phyloP scores from a whole-genome alignment of 2,113 vertebrate species.

The Eulemur rufifrons region DNA sequence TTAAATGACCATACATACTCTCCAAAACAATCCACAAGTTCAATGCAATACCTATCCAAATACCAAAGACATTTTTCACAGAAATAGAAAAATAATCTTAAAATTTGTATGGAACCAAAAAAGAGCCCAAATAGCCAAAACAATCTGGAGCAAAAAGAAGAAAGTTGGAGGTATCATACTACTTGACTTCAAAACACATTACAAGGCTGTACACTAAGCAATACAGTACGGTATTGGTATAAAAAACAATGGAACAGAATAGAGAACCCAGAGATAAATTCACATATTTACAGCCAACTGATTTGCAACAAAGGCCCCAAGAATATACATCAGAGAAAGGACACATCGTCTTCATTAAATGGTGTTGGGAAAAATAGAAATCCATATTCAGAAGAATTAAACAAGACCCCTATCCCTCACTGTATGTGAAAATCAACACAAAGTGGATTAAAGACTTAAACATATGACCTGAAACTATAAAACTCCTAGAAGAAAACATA shows the following conservation, averaged over 20 bases:
- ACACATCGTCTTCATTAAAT: background rate
- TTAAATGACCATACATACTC: background rate
- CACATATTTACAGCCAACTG: background rate
- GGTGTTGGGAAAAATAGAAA: background rate
- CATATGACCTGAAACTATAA: background rate
- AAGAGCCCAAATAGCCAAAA: background rate
- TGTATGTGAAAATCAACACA: background rate
- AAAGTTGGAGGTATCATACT: background rate
- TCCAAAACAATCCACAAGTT: background rate
- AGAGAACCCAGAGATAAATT: background rate
- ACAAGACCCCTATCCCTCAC: background rate
- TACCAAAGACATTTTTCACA: background rate
- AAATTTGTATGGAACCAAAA: background rate
- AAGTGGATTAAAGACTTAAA: background rate
- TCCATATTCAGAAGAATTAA: background rate
- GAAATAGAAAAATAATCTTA: background rate
- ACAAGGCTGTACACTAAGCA: background rate
- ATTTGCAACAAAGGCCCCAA: background rate
- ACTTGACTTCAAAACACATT: background rate
- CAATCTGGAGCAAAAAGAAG: background rate
- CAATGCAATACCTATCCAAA: background rate
- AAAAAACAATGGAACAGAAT: background rate
- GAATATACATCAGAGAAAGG: background rate
- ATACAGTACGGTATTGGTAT: background rate
- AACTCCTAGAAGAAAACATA: background rate